phyloP scores from a whole-genome alignment of 2,113 vertebrate species.

The Pollachius pollachius region DNA sequence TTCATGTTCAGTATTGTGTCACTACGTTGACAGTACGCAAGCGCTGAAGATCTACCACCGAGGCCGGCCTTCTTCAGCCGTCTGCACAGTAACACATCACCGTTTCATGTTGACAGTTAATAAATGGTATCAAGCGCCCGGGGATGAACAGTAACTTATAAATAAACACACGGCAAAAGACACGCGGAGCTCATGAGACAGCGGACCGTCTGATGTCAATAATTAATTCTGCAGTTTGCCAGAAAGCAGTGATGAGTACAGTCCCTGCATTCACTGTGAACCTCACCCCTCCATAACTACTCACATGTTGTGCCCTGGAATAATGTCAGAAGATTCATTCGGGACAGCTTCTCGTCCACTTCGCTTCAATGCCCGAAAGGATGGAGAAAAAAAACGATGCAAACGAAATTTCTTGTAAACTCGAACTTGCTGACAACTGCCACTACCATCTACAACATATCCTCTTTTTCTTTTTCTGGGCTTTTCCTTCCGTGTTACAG shows the following conservation, averaged over 20 bases:
- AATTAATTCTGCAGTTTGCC: conserved; percentile 9
- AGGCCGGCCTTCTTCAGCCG: too few species aligned
- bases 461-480: too few species aligned
- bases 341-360: background rate
- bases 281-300: conserved; percentile 26
- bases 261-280: too few species aligned
- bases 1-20: too few species aligned
- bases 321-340: conserved; percentile 18
- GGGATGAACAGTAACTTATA: conserved; percentile 13
- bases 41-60: too few species aligned
- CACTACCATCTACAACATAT: too few species aligned
- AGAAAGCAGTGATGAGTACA: background rate
- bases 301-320: conserved; percentile 39
- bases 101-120: background rate
- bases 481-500: background rate
- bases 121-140: background rate
- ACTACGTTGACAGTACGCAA: too few species aligned
- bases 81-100: too few species aligned
- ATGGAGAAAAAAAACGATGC: background rate
- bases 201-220: conserved; percentile 34
- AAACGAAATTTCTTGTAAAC: too few species aligned
- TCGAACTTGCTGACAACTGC: too few species aligned
- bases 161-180: conserved; percentile 18
- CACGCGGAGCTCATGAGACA: conserved; percentile 23
- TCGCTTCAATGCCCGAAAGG: background rate